Base-by-base conservation (phyloP, 2,797 vertebrate genomes). In the Sternotherus odoratus region DNA sequence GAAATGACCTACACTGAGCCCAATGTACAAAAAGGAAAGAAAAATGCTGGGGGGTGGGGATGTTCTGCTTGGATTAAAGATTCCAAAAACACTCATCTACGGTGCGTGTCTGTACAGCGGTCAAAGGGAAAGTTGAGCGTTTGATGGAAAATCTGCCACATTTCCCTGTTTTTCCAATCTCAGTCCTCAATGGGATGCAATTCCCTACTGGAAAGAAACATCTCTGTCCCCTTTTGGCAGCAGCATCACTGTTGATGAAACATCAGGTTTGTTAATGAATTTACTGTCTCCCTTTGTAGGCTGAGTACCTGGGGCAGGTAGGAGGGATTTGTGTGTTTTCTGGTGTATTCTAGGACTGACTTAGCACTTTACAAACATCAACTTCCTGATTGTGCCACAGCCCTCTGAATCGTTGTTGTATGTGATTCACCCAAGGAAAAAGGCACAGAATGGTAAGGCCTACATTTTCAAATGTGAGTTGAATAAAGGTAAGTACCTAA, bases 41-140 rank as follows among this genome's bases (percentile, higher is more conserved):
- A 19, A 36, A 66, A 11, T 36, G 8, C 33, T 36, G 33, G 63
- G 9, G 60, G 17, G 13, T 15, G 28, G 63, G 5, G n/a, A 17
- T 36, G 63, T 66, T 0, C 33, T 33, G 19, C 4, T 0, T 1
- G 69, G 75, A 39, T 33, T 1, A 0, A 23, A 90, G 69, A 26
- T 74, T 46, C 69, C 24, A 46, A 74, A 74, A 16, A 74, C 12
- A 26, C 12, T 26, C 39, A 46, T 46, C 39, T 74, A 12, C 28
- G 24, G 24, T 46, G 46, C 28, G 69, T 74, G 69, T 46, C 13
- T 46, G 12, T 6, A 46, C 26, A 43, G 6, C 1, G 13, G 26
- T 74, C 43, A 74, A 48, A 75, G 36, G 17, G 43, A 16, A 75
- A 48, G 43, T 10, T 46, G 72, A 75, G 26, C 13, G 8, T 75